Percentiles rank a stretch among this genome's conserved stretches.
phyloP scores from a whole-genome alignment of 2,888 invertebrate species.

The Autographa gamma region DNA sequence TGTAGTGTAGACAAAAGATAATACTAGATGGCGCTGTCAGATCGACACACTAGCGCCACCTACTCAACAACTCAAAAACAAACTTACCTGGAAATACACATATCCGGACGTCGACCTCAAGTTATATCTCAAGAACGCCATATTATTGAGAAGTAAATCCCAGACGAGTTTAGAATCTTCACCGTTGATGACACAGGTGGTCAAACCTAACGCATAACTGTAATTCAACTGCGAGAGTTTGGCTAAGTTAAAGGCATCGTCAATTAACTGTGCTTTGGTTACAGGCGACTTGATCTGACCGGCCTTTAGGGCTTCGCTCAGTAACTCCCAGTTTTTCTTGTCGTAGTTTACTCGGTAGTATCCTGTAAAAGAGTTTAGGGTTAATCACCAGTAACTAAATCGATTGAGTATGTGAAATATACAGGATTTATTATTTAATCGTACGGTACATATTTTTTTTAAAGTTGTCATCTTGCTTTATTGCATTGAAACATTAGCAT shows the following conservation, averaged over 20 bases:
- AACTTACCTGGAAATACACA: slow-evolving; percentile 81
- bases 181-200: slow-evolving; percentile 89
- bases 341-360: slow-evolving; percentile 91
- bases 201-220: slow-evolving; percentile 89
- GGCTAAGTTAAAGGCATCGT: slow-evolving; percentile 92
- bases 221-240: slow-evolving; percentile 89
- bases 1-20: no score
- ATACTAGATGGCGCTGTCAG: background rate
- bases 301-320: slow-evolving; percentile 84
- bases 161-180: slow-evolving; percentile 91
- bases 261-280: slow-evolving; percentile 92
- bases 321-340: slow-evolving; percentile 87
- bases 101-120: slow-evolving; percentile 85
- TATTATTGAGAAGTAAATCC: slow-evolving; percentile 89
- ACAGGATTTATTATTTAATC: no score
- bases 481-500: no score
- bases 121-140: slow-evolving; percentile 85
- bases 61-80: slow-evolving; percentile 1
- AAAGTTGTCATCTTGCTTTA: no score
- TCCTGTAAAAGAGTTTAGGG: slow-evolving; percentile 71
- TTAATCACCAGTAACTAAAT: no score
- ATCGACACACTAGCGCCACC: background rate
- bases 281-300: slow-evolving; percentile 87
- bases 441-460: no score
- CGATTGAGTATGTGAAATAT: no score